A percentile compares a stretch with the other conserved stretches of the same genome.
Conservation (phyloP, 2,888 invertebrate species). For the Dynastes maya region DNA sequence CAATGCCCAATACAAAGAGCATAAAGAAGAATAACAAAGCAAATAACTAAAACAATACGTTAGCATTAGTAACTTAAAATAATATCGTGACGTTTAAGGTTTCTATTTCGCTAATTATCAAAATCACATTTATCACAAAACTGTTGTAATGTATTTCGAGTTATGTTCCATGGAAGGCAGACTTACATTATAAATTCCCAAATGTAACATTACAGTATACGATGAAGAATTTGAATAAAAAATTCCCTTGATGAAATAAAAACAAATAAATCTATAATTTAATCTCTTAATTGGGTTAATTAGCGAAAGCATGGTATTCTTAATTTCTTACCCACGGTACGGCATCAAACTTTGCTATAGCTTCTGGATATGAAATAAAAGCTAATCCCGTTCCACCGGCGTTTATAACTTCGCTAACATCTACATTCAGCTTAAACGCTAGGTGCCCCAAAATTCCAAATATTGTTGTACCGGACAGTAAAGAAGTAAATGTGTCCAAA, state of each 20-base stretch:
- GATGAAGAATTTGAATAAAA: no score
- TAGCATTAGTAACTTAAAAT: no score
- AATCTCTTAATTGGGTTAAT: no score
- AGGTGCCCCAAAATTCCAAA: constrained; percentile 89
- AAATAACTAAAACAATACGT: constrained; percentile 71
- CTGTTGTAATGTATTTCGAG: no score
- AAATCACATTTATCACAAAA: no score
- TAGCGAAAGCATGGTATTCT: neutral
- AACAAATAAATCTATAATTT: no score
- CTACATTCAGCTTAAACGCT: constrained; percentile 78
- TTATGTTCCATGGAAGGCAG: no score
- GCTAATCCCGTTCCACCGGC: constrained; percentile 85
- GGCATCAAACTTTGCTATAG: constrained; percentile 81
- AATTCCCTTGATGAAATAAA: no score
- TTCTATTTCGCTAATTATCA: no score
- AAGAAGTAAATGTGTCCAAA: constrained; percentile 86
- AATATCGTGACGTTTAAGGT: no score
- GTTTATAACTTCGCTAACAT: constrained; percentile 79
- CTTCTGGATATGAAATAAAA: constrained; percentile 89
- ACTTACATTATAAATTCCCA: no score
- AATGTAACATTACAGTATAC: no score
- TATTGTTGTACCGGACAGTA: constrained; percentile 87
- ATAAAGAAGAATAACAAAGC: constrained; percentile 87
- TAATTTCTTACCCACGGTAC: constrained; percentile 75
- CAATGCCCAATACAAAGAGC: constrained; percentile 85